Evolutionary conservation across 2,888 invertebrate species (phyloP), one percentile per base, ranked within the genome.

Genomic region (Drosophila neotestacea): DNA sequence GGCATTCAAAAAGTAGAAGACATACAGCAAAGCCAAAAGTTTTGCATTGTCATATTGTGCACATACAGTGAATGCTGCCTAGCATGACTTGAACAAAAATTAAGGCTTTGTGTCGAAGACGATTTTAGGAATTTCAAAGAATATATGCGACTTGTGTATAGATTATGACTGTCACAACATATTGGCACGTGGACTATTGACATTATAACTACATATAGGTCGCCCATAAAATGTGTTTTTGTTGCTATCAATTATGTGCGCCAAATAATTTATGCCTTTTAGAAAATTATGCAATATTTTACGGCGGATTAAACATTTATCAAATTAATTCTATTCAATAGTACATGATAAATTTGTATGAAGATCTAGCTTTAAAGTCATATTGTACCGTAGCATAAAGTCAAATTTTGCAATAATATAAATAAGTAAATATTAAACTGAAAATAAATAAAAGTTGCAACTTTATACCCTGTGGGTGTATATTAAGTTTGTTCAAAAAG

Each of bases 31-130:
- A 68, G 47, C 42, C 55, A 48, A 63, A 85, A 81, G 52, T 80
- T 83, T 60, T 73, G 84, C 80, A 80, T 85, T 73, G 82, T 88
- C 86, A 82, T 74, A 73, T 59, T 62, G 41, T 62, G 42, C 11
- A 4, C n/a, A 9, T 68, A 22, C 81, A 84, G 74, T 81, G 73
- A 77, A 65, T 47, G 64, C 73, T 61, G 55, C 56, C 68, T 51
- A 73, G 69, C 70, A 62, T 73, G 88, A 85, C 77, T 73, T 56
- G 51, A 64, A 38, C 44, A 59, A 67, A 34, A 58, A 16, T 11
- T 56, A 42, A 56, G 39, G 42, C 42, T 7, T 42, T 56, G 22
- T 56, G 11, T 16, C n/a, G 16, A 28, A 47, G 44, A 74, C 79
- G 65, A 62, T 75, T 54, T 13, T 32, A 22, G 36, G 46, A 68